A percentile compares a stretch with the other conserved stretches of the same genome.
Evolutionary conservation across 2,888 invertebrate species (phyloP).

Genomic region (Apodemia hepburni): DNA sequence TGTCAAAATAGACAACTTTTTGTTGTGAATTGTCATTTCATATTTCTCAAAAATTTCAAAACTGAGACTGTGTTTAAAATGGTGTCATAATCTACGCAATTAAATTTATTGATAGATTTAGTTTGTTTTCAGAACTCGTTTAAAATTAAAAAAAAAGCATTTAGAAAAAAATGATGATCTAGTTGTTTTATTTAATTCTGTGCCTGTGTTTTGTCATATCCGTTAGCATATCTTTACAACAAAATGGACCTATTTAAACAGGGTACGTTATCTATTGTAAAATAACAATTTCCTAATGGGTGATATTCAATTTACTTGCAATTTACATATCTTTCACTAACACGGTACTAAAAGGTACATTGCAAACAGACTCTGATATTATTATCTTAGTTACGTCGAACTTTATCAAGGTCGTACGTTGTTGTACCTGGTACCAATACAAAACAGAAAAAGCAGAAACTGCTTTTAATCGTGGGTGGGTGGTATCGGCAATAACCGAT

Average conservation of each 20-base stretch:
- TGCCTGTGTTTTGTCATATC: constrained; percentile 26
- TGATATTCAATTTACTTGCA: not conserved
- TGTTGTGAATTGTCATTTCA: too few relatives aligned
- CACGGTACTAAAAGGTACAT: not conserved
- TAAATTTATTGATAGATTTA: not conserved
- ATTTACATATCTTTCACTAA: not conserved
- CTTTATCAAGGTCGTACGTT: constrained; percentile 64
- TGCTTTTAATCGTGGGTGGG: constrained; percentile 45
- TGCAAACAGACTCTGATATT: not conserved
- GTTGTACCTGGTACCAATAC: constrained; percentile 62
- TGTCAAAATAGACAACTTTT: too few relatives aligned
- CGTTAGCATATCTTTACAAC: constrained; percentile 25
- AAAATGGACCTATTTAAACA: constrained; percentile 56
- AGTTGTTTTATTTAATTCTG: constrained; percentile 13
- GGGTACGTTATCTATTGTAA: constrained; percentile 38
- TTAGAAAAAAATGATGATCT: not conserved
- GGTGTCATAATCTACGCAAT: constrained; percentile 11
- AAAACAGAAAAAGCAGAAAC: not conserved
- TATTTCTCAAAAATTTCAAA: too few relatives aligned
- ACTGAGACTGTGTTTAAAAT: not conserved
- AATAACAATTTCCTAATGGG: not conserved
- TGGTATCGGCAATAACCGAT: constrained; percentile 57
- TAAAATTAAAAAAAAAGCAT: not conserved
- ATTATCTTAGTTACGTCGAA: constrained; percentile 16
- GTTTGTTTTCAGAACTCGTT: not conserved